These are phyloP conservation scores for Phortica okadai DNA, from an alignment of 2,888 invertebrate genomes.

Conservation along the genomic window DNA sequence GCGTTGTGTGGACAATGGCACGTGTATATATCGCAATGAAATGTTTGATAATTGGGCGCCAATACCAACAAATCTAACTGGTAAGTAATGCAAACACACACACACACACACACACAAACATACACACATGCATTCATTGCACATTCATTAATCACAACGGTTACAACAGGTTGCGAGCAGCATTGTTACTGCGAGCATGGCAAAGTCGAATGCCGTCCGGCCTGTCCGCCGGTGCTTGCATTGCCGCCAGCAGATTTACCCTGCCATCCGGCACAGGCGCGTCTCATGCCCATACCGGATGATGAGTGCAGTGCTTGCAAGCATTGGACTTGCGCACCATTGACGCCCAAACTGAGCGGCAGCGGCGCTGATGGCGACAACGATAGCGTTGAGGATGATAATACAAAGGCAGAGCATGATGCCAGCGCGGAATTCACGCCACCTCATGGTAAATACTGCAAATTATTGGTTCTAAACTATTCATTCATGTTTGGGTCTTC, in stretches of 20 bases:
- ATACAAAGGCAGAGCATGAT: conserved; percentile 25
- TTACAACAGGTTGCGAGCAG: conserved; percentile 76
- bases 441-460: conserved; percentile 64
- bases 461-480: conserved; percentile 16
- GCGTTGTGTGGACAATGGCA: conserved; percentile 87
- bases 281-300: conserved; percentile 81
- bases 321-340: conserved; percentile 83
- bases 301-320: conserved; percentile 87
- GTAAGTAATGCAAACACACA: conserved; percentile 55
- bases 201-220: conserved; percentile 88
- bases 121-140: conserved; percentile 12
- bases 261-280: conserved; percentile 83
- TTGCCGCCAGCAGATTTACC: conserved; percentile 85
- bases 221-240: conserved; percentile 87
- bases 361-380: conserved; percentile 41
- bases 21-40: conserved; percentile 85
- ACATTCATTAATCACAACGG: conserved; percentile 19
- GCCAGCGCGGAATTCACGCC: conserved; percentile 21
- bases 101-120: conserved; percentile 14
- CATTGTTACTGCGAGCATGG: conserved; percentile 93
- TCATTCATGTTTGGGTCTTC: conserved; percentile 11
- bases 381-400: conserved; percentile 40
- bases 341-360: conserved; percentile 65
- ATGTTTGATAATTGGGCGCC: conserved; percentile 85
- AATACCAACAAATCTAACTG: conserved; percentile 85